Evolutionary conservation across 2,888 invertebrate species (phyloP).

Genomic region (Scrobipalpa atriplicella): DNA sequence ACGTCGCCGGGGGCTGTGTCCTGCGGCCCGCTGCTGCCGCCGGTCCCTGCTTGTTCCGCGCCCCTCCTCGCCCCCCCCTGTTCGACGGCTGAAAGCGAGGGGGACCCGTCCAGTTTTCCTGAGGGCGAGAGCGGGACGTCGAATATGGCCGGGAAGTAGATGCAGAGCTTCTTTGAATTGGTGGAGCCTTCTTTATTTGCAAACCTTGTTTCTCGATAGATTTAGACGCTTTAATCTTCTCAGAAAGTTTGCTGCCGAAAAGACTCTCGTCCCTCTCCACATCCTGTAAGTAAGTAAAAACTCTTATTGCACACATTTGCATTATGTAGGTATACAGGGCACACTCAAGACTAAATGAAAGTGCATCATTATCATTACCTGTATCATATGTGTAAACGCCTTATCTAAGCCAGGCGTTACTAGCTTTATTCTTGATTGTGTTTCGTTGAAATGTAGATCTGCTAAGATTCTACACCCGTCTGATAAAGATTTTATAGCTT

Average conservation of each 20-base stretch:
- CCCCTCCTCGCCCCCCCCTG: slow-evolving; percentile 18
- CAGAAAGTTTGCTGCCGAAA: background rate
- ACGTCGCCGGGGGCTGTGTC: background rate
- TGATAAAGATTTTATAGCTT: too few species aligned
- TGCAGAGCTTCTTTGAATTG: background rate
- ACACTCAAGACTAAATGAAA: too few species aligned
- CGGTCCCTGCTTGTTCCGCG: too few species aligned
- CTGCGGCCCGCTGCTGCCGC: background rate
- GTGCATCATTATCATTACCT: too few species aligned
- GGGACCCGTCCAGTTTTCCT: slow-evolving; percentile 15
- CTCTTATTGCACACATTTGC: too few species aligned
- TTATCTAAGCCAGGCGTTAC: background rate
- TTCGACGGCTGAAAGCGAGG: slow-evolving; percentile 21
- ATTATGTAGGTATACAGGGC: too few species aligned
- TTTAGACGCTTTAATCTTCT: slow-evolving; percentile 9
- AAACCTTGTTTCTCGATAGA: slow-evolving; percentile 4
- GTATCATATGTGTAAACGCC: background rate
- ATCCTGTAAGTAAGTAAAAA: too few species aligned
- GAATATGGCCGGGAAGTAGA: background rate
- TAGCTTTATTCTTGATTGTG: background rate
- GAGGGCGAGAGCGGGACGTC: slow-evolving; percentile 8
- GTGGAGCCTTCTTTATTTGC: background rate
- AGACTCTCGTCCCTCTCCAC: background rate
- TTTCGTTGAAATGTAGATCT: background rate
- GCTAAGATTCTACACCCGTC: too few species aligned